Evolutionary conservation across 2,888 invertebrate genomes (phyloP).

Genomic region (Podotricha telesiphe): DNA sequence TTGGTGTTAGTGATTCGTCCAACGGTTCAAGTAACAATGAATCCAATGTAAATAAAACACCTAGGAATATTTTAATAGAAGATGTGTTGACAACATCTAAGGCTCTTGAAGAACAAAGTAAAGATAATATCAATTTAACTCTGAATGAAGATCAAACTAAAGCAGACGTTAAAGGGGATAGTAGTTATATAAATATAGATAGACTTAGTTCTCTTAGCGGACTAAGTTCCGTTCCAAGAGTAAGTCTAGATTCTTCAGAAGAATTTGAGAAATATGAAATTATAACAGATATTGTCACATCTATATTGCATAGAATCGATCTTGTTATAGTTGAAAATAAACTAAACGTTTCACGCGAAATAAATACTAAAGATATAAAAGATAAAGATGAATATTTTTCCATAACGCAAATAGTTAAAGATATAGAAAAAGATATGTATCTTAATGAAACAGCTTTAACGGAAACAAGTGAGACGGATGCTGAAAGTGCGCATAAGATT

Average conservation of each 20-base stretch:
- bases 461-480: constrained; percentile 59
- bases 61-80: constrained; percentile 4
- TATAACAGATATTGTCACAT: constrained; percentile 61
- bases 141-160: constrained; percentile 6
- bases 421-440: constrained; percentile 57
- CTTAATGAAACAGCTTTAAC: constrained; percentile 60
- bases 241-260: constrained; percentile 69
- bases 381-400: constrained; percentile 53
- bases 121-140: background rate
- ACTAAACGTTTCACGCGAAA: constrained; percentile 23
- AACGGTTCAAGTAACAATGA: constrained; percentile 50
- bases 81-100: background rate
- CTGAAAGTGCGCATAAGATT: constrained; percentile 54
- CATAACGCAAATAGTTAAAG: constrained; percentile 65
- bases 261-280: constrained; percentile 75
- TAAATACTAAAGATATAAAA: constrained; percentile 39
- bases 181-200: constrained; percentile 19
- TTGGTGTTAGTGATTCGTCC: constrained; percentile 67
- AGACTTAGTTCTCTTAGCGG: constrained; percentile 24
- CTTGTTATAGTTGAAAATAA: constrained; percentile 37
- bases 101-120: background rate
- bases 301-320: constrained; percentile 60
- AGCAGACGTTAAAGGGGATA: background rate
- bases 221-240: constrained; percentile 57
- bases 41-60: constrained; percentile 37